Evolutionary conservation across 2,888 invertebrate species (phyloP), one percentile per base, ranked within the genome.

Genomic region (Apodemia zela): DNA sequence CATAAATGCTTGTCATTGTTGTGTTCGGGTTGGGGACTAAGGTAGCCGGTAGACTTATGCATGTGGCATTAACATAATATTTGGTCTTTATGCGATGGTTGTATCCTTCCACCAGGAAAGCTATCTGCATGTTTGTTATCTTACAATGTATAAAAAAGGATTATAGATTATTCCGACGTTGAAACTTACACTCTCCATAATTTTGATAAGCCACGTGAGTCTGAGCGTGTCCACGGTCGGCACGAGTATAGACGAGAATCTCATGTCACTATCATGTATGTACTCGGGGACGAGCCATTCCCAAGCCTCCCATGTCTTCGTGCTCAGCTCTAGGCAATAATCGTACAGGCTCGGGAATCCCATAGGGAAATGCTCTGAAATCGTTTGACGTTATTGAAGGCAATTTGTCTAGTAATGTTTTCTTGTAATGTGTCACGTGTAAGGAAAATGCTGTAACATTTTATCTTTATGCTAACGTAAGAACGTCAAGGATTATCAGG

Each of bases 271-370:
- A 71, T 96, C 93, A 80, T 98, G 98, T 0, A 93, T 77, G 75
- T 98, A 98, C 17, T 89, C 82, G 0, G 96, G 95, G 1, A 98
- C 95, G 49, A 96, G 83, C 93, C 95, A 95, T 70, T 94, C 94
- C 98, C 98, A 98, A 0, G 97, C 96, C 29, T 95, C 93, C 98
- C 98, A 98, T 11, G 92, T 86, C 74, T 91, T 90, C 2, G 93
- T 87, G 13, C 93, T 82, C 10, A 94, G 80, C 72, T 97, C 95
- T 78, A 97, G 93, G 76, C 94, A 95, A 82, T 97, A 98, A 73
- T 98, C 97, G 81, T 95, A 98, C 15, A 98, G 85, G 0, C 95
- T 94, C 0, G 95, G 93, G 72, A 93, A 94, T 3, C 92, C 87
- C 69, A 93, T 93, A 0, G 98, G 98, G 66, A 97, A 87, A 74